Evolutionary conservation across 2,797 vertebrate genomes (phyloP).

Genomic region (Anas capensis): DNA sequence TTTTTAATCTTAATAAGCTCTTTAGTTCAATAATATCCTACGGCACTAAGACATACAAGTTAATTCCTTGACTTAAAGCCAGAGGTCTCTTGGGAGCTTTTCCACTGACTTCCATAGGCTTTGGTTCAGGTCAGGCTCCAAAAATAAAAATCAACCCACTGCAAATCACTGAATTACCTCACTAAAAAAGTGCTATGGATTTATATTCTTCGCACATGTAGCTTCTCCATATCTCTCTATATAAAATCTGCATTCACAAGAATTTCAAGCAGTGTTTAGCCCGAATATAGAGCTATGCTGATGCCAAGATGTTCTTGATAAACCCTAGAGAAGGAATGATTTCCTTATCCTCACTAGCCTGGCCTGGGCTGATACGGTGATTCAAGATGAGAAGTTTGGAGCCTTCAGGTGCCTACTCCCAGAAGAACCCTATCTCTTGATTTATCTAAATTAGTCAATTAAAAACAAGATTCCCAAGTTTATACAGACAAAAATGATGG

Average conservation of each 20-base stretch:
- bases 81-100: neutral
- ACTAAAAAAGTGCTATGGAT: neutral
- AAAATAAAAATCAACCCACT: neutral
- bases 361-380: accelerated
- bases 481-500: neutral
- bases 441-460: neutral
- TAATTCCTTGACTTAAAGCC: conserved; percentile 40
- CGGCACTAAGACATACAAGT: neutral
- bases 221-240: neutral
- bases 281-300: neutral
- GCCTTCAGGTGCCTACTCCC: neutral
- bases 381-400: neutral
- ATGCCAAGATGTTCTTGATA: neutral
- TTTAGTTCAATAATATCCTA: conserved; percentile 50
- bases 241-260: neutral
- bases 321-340: neutral
- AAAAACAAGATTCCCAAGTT: conserved; percentile 6
- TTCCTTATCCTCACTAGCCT: neutral
- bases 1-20: conserved; percentile 65
- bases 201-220: neutral
- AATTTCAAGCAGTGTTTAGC: neutral
- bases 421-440: neutral
- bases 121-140: neutral
- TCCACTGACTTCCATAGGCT: neutral
- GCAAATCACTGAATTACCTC: neutral